These are phyloP conservation scores for Panulirus ornatus DNA, from an alignment of 1,140 invertebrate genomes.

Conservation along the genomic window DNA sequence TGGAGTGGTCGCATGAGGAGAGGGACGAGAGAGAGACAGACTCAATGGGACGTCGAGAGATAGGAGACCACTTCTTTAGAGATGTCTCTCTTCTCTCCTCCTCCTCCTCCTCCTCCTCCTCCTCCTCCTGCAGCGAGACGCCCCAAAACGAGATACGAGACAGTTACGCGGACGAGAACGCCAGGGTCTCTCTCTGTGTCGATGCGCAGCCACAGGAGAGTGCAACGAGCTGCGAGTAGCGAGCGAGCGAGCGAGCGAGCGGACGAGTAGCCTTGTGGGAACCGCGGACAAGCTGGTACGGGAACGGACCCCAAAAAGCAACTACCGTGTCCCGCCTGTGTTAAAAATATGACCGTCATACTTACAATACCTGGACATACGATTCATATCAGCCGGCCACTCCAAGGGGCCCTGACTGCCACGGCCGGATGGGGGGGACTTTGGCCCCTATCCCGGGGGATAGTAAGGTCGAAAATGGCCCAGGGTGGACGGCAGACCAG, in stretches of 20 bases:
- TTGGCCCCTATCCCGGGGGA: neutral
- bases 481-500: neutral
- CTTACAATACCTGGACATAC: slow-evolving; percentile 38
- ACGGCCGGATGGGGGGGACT: neutral
- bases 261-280: neutral
- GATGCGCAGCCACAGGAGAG: too few relatives aligned
- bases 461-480: slow-evolving; percentile 14
- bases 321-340: slow-evolving; percentile 23
- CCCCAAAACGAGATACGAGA: too few relatives aligned
- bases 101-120: too few relatives aligned
- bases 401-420: neutral
- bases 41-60: too few relatives aligned
- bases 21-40: neutral
- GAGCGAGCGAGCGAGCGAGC: neutral
- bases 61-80: too few relatives aligned
- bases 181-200: too few relatives aligned
- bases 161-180: too few relatives aligned
- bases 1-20: too few relatives aligned
- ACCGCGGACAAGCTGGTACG: too few relatives aligned
- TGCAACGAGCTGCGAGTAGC: too few relatives aligned
- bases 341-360: slow-evolving; percentile 38
- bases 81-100: too few relatives aligned
- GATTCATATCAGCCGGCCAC: slow-evolving; percentile 48
- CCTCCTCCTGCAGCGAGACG: too few relatives aligned
- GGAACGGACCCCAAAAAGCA: neutral